Evolutionary conservation across 2,888 invertebrate species (phyloP).

Genomic region (Pemphredon lugubris): DNA sequence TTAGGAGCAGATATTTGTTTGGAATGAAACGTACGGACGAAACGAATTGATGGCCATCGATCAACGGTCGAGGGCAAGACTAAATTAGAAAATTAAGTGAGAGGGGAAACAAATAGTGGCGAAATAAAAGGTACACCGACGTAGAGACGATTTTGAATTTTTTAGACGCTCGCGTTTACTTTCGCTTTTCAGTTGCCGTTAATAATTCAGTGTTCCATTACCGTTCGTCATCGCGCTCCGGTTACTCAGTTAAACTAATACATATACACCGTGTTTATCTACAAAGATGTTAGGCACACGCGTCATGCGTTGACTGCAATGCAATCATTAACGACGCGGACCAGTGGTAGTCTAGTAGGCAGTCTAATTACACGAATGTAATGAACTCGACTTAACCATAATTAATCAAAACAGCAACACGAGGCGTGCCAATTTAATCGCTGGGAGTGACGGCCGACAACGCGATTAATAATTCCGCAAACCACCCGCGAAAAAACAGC

Average conservation of each 20-base stretch:
- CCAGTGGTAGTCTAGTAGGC: no score
- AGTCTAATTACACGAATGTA: conserved; percentile 5
- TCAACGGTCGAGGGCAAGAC: no score
- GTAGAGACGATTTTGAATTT: neutral
- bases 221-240: neutral
- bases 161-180: neutral
- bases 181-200: neutral
- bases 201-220: neutral
- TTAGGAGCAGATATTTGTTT: no score
- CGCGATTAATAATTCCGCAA: no score
- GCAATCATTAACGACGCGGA: neutral
- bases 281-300: neutral
- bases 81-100: no score
- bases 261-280: neutral
- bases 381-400: conserved; percentile 16
- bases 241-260: conserved; percentile 8
- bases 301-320: no score
- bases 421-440: conserved; percentile 27
- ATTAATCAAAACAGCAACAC: conserved; percentile 37
- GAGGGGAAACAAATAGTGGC: no score
- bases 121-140: no score
- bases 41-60: no score
- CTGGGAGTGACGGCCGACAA: neutral
- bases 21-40: no score
- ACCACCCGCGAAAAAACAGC: no score